Base-by-base conservation (phyloP, 2,797 vertebrate genomes). In the Pelochelys cantorii region DNA sequence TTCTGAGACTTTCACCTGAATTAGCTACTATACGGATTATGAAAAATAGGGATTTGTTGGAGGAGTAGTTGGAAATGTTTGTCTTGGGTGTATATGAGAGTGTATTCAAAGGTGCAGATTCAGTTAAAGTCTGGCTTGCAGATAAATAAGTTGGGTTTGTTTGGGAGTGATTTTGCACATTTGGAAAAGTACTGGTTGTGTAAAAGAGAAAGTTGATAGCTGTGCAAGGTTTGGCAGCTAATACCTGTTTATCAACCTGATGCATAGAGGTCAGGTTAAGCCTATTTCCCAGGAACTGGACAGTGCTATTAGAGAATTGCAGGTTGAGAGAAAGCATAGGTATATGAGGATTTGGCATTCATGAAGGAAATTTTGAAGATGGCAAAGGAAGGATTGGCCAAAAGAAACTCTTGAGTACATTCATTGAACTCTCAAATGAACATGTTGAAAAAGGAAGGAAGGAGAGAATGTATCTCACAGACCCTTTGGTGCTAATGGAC, bases 291-390 rank as follows among this genome's bases (percentile, higher is more conserved):
- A 87, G 91, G 85, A 92, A 81, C 93, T 93, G 85, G 52, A 29
- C 87, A 2, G 0, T 86, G 90, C 42, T 59, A 87, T 55, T 92
- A 89, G 85, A 95, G 89, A 94, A 95, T 20, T 84, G 59, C 27
- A 84, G 82, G 81, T 79, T 54, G 81, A 92, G 65, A 78, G 95
- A 96, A 97, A 96, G 89, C 95, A 83, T 14, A 90, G 60, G 84
- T 88, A 84, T 37, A 62, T 95, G 95, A 96, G 95, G 90, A 95
- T 86, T 83, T 96, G 93, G 83, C 96, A 85, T 94, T 93, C 84
- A 75, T 84, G 15, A 91, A 83, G 93, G 93, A 93, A 94, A 92
- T 88, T 88, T 95, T 90, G 57, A 92, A 81, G 89, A 55, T 87
- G 57, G 27, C 10, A 71, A 25, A 25, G 9, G 25, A 48, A 13